Evolutionary conservation across 2,888 invertebrate species (phyloP), one percentile per base, ranked within the genome.

Genomic region (Leptura quadrifasciata): DNA sequence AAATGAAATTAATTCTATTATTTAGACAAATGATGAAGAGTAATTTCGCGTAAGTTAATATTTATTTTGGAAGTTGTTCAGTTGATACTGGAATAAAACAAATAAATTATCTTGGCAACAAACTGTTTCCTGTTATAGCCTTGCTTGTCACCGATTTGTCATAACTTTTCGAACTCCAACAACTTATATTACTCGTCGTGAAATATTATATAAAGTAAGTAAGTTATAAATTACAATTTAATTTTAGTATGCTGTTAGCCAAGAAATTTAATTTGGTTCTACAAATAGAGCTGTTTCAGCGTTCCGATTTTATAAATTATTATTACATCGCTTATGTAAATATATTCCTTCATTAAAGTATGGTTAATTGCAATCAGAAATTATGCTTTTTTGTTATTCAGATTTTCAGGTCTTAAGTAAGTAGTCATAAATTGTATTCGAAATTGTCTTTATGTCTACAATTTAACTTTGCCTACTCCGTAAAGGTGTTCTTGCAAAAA

Each of bases 21-120:
- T 6, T 39, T 39, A 39, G 39, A 39, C 39, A 39, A 39, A 39
- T 39, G 60, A 60, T 60, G 60, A 60, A 60, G 27, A 60, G 24
- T 27, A 21, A 60, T 60, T 60, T 24, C 24, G 21, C 24, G 21
- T 27, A 24, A 24, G 20, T 60, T 24, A 27, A n/a, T 21, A 60
- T 60, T 60, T 60, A 60, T 21, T 60, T 15, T 60, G 24, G 60
- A 60, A n/a, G 60, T 60, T 60, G 1, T n/a, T 60, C 21, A 60
- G 27, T 24, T 60, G 60, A 24, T 60, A 60, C 24, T 58, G 21
- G 24, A 15, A 24, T 58, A 21, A 27, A 60, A 60, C 60, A 27
- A 27, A 21, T 15, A 60, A 60, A 60, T 60, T 24, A 21, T 24
- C 24, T 60, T 60, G 60, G 24, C 60, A 60, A 10, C 5, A 60